Evolutionary conservation across 2,888 invertebrate genomes (phyloP).

Genomic region (Leptinotarsa rubiginosa): DNA sequence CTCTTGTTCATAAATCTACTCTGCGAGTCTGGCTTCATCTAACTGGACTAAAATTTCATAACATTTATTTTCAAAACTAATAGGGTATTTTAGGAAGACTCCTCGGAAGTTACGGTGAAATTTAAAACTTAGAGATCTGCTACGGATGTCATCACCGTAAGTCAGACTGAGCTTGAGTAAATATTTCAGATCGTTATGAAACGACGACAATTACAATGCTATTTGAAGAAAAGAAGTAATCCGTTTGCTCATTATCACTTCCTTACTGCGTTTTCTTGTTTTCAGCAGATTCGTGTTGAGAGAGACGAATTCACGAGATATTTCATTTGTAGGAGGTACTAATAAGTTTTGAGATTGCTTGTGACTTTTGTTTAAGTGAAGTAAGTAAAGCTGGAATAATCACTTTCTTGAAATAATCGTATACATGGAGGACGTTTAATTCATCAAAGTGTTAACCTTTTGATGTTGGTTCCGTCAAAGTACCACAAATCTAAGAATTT

Average conservation of each 20-base stretch:
- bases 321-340: not conserved
- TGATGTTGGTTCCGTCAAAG: too few relatives aligned
- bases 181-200: slow-evolving; percentile 13
- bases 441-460: too few relatives aligned
- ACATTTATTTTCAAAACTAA: not conserved
- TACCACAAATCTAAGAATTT: too few relatives aligned
- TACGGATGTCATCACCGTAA: slow-evolving; percentile 6
- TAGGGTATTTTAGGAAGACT: not conserved
- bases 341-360: not conserved
- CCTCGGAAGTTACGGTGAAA: not conserved
- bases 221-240: slow-evolving; percentile 16
- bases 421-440: too few relatives aligned
- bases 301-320: not conserved
- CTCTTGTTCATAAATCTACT: not conserved
- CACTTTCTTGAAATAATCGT: too few relatives aligned
- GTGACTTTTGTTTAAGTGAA: too few relatives aligned
- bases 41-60: not conserved
- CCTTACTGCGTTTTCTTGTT: slow-evolving; percentile 3
- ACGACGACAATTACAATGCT: slow-evolving; percentile 1
- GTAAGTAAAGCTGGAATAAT: too few relatives aligned
- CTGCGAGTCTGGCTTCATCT: not conserved
- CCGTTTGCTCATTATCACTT: slow-evolving; percentile 8
- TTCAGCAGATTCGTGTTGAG: not conserved
- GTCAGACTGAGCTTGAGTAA: not conserved
- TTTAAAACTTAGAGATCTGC: not conserved